Base-by-base conservation (phyloP, 2,888 invertebrate species). In the Entomobrya multifasciata region DNA sequence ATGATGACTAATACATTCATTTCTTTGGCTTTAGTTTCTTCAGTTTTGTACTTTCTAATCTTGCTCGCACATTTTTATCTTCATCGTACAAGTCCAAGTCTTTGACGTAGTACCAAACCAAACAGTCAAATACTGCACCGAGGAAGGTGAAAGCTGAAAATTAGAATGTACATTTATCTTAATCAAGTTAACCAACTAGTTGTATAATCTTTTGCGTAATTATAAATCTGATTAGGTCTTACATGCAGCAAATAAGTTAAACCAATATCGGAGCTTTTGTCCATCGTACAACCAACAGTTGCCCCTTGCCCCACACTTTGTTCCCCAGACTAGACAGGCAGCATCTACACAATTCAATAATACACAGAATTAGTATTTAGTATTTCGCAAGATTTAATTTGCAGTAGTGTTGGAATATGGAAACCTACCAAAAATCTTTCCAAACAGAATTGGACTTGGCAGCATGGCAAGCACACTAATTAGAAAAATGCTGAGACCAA, bases 241-340 rank as follows among this genome's bases (percentile, higher is more conserved):
- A 93, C 94, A 92, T 89, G 95, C 95, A 65, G 95, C 95, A 13
- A 94, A 95, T 89, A 95, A 94, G 92, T 95, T 95, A 88, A 95
- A 92, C 70, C 94, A 93, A 90, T 95, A 95, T 92, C 95, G 93
- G 89, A 96, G 93, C 5, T 94, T 93, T 91, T 94, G 94, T 11
- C 95, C 95, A 92, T 95, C 94, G 92, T 96, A 96, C 11, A 95
- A 93, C 96, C 96, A 96, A 91, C 96, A 96, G 91, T 95, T 95
- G 88, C 95, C 95, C 74, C 94, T 94, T 79, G 94, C 94, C 0
- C 94, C 93, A 91, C 95, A 96, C 3, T 95, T 95, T 92, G 95
- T 95, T 13, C 95, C 95, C 96, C 96, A 96, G 15, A 96, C 95
- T 30, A 95, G 92, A 91, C 96, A 96, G 1, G 70, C 70, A 70